Percentiles rank a stretch among this genome's conserved stretches.
phyloP scores from a whole-genome alignment of 1,140 invertebrate genomes.

The Parasteatoda tepidariorum region DNA sequence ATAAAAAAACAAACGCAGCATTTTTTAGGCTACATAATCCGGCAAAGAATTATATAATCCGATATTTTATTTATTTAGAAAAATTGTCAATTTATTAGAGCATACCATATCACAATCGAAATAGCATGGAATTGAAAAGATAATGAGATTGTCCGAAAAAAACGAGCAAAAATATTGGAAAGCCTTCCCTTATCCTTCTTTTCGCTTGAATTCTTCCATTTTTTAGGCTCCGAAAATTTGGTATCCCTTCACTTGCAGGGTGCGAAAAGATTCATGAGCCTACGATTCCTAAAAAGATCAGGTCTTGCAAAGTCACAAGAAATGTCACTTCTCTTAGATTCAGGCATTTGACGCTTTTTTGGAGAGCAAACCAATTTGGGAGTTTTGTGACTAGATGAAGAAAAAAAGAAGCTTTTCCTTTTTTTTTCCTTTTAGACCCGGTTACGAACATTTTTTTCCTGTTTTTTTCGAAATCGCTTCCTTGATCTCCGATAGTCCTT shows the following conservation, averaged over 20 bases:
- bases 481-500: slow-evolving; percentile 50
- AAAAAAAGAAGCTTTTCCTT: slow-evolving; percentile 14
- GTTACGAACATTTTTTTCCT: not conserved
- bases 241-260: slow-evolving; percentile 9
- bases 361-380: slow-evolving; percentile 48
- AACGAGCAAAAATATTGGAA: no score
- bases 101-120: not conserved
- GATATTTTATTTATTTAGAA: not conserved
- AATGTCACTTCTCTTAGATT: slow-evolving; percentile 45
- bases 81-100: slow-evolving; percentile 12
- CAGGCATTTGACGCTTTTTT: slow-evolving; percentile 44
- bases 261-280: slow-evolving; percentile 43
- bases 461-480: slow-evolving; percentile 39
- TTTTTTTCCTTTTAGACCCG: not conserved
- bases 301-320: slow-evolving; percentile 28
- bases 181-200: slow-evolving; percentile 28
- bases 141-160: not conserved
- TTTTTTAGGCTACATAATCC: no score
- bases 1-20: no score
- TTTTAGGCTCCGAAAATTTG: slow-evolving; percentile 24
- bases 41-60: no score
- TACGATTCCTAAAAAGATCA: not conserved
- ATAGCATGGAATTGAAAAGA: slow-evolving; percentile 12
- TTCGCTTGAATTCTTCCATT: slow-evolving; percentile 27
- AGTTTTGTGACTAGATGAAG: slow-evolving; percentile 4